A percentile compares a stretch with the other conserved stretches of the same genome.
phyloP scores from a whole-genome alignment of 2,113 vertebrate genomes.

The Barnardius zonarius region DNA sequence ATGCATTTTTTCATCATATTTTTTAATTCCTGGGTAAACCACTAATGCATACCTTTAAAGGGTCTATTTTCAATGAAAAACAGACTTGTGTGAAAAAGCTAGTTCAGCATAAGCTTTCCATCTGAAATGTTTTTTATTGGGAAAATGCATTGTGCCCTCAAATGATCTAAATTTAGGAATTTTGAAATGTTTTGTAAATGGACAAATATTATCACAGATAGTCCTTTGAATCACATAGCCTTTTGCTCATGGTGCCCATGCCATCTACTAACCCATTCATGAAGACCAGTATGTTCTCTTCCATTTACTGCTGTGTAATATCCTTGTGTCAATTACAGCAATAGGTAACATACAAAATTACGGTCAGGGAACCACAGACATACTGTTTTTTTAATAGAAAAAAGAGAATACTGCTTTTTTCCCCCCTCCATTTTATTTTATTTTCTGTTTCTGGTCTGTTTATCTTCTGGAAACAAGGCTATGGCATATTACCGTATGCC shows the following conservation, averaged over 20 bases:
- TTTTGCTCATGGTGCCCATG: neutral
- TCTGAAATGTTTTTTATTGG: neutral
- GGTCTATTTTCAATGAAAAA: neutral
- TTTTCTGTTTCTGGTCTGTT: neutral
- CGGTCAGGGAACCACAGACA: neutral
- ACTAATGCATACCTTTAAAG: neutral
- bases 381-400: neutral
- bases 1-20: neutral
- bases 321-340: neutral
- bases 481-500: neutral
- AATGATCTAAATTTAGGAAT: neutral
- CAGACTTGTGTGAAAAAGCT: neutral
- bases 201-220: neutral
- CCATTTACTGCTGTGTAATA: neutral
- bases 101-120: neutral
- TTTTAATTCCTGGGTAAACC: neutral
- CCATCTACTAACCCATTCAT: neutral
- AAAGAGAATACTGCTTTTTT: neutral
- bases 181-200: neutral
- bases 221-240: neutral
- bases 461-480: neutral
- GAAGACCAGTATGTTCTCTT: neutral
- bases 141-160: neutral
- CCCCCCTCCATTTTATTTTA: neutral
- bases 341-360: neutral